A percentile compares a stretch with the other conserved stretches of the same genome.
Evolutionary conservation across 2,113 vertebrate genomes (phyloP).

Genomic region (Donacobius atricapilla): DNA sequence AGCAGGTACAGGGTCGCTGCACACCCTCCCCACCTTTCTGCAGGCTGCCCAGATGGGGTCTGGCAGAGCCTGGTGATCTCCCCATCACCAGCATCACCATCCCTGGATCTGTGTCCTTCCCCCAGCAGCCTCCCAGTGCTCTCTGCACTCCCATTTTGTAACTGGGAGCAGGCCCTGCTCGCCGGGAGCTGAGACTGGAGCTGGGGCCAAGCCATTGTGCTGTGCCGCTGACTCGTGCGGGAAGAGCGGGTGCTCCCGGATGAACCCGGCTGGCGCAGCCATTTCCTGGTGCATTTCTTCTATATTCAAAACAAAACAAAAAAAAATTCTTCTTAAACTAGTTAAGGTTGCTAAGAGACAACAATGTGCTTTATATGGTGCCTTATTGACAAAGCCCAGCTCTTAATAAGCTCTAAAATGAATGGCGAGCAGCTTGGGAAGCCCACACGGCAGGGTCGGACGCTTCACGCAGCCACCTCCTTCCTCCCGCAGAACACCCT

Average conservation of each 20-base stretch:
- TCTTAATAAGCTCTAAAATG: constrained; percentile 24
- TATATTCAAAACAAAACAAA: neutral
- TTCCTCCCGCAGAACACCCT: neutral
- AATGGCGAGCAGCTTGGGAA: neutral
- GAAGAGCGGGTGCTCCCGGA: constrained; percentile 41
- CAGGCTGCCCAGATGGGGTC: rapidly evolving
- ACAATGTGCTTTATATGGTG: constrained; percentile 33
- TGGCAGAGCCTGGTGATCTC: neutral
- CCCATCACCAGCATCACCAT: rapidly evolving
- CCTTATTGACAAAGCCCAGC: constrained; percentile 38
- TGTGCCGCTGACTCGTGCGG: neutral
- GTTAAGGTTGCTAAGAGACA: constrained; percentile 62
- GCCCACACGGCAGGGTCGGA: neutral
- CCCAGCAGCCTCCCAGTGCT: neutral
- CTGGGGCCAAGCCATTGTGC: constrained; percentile 38
- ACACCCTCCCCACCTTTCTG: neutral
- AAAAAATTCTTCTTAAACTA: constrained; percentile 44
- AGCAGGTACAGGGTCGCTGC: rapidly evolving
- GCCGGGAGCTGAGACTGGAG: neutral
- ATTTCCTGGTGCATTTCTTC: constrained; percentile 48
- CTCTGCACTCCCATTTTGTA: neutral
- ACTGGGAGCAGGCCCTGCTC: neutral
- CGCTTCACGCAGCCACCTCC: rapidly evolving
- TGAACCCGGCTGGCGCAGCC: constrained; percentile 41
- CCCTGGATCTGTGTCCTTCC: neutral